phyloP scores from a whole-genome alignment of 1,140 invertebrate species.

The Kradibia gibbosae region DNA sequence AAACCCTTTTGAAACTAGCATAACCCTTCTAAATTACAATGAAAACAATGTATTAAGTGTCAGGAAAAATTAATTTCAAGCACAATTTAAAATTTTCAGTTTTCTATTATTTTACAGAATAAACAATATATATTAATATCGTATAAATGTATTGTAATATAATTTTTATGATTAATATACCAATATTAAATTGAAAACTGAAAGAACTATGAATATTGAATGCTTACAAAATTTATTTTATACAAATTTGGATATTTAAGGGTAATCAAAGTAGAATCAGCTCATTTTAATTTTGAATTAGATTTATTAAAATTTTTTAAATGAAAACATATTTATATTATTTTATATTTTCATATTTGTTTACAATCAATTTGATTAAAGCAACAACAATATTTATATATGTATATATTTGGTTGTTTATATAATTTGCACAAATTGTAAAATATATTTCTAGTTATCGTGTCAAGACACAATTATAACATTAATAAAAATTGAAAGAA shows the following conservation, averaged over 20 bases:
- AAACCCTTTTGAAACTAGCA: slow-evolving; percentile 32
- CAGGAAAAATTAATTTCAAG: not conserved
- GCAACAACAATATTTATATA: slow-evolving; percentile 45
- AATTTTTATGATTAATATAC: not conserved
- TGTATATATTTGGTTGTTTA: slow-evolving; percentile 18
- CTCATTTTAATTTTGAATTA: not conserved
- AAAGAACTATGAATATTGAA: not conserved
- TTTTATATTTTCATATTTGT: slow-evolving; percentile 34
- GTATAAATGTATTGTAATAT: not conserved
- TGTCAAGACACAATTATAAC: slow-evolving; percentile 38
- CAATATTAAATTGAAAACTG: not conserved
- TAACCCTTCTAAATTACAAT: slow-evolving; percentile 34
- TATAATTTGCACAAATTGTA: slow-evolving; percentile 37
- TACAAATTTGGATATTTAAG: not conserved
- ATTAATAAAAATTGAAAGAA: slow-evolving; percentile 38
- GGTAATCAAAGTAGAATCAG: not conserved
- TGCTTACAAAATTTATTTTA: not conserved
- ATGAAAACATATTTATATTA: slow-evolving; percentile 45
- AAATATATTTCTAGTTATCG: slow-evolving; percentile 26
- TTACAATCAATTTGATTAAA: slow-evolving; percentile 43
- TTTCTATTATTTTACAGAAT: slow-evolving; percentile 3
- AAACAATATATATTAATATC: not conserved
- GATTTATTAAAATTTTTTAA: slow-evolving; percentile 46
- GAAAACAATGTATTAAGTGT: not conserved
- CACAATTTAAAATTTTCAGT: slow-evolving; percentile 7